phyloP scores from a whole-genome alignment of 2,113 vertebrate species.

The Nesoenas mayeri region DNA sequence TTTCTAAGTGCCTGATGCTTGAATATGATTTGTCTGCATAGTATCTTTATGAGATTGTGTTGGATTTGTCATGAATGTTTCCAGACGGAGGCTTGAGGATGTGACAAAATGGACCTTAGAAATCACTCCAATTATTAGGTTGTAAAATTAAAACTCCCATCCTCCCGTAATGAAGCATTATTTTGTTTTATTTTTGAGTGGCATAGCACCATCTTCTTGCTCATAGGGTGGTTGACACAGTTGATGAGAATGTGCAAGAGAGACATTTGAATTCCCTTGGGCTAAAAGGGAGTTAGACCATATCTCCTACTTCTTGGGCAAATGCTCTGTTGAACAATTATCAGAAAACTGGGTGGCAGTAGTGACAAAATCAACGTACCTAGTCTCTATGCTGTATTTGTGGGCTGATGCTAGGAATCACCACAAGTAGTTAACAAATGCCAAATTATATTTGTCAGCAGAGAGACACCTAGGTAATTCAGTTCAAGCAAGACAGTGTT shows the following conservation, averaged over 20 bases:
- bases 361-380: not conserved
- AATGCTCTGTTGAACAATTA: not conserved
- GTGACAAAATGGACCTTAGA: not conserved
- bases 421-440: not conserved
- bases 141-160: not conserved
- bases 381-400: not conserved
- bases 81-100: not conserved
- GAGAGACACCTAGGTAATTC: not conserved
- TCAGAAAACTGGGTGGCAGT: not conserved
- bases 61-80: not conserved
- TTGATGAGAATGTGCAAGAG: not conserved
- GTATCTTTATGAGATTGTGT: not conserved
- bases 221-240: not conserved
- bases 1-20: not conserved
- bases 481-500: not conserved
- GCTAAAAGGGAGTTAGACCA: not conserved
- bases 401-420: not conserved
- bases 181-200: not conserved
- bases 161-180: not conserved
- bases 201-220: not conserved
- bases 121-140: not conserved
- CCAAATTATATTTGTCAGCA: not conserved
- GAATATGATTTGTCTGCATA: not conserved
- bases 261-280: not conserved
- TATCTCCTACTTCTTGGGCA: not conserved